Evolutionary conservation across 2,888 invertebrate genomes (phyloP).

Genomic region (Eutolmus rufibarbis): DNA sequence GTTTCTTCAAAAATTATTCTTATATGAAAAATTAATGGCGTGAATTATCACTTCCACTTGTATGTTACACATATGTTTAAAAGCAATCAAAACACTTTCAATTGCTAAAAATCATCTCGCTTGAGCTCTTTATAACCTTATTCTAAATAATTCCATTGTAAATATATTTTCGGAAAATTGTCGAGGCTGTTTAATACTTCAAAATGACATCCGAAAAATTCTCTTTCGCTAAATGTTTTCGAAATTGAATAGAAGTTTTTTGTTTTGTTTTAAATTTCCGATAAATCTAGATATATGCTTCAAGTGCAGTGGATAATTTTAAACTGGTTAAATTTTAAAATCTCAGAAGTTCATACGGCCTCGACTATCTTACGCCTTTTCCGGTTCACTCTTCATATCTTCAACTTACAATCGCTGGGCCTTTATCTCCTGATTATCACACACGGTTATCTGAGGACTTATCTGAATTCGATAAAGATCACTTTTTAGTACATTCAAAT

Average conservation of each 20-base stretch:
- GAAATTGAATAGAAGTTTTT: background rate
- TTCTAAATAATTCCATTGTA: background rate
- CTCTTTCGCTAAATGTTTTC: background rate
- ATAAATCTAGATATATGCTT: background rate
- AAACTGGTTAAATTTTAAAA: background rate
- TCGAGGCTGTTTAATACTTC: background rate
- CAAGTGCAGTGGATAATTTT: background rate
- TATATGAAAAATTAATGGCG: background rate
- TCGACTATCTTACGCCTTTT: slow-evolving; percentile 20
- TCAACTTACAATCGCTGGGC: slow-evolving; percentile 15
- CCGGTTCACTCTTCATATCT: slow-evolving; percentile 18
- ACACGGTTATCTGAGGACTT: slow-evolving; percentile 42
- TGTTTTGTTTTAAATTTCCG: background rate
- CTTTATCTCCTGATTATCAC: slow-evolving; percentile 41
- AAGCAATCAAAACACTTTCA: background rate
- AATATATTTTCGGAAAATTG: background rate
- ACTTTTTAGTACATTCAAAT: slow-evolving; percentile 44
- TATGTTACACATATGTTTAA: background rate
- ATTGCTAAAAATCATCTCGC: background rate
- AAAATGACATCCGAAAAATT: background rate
- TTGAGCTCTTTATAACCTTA: background rate
- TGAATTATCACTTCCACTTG: background rate
- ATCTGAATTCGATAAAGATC: slow-evolving; percentile 48
- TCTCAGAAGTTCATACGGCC: background rate
- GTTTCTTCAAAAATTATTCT: background rate